Evolutionary conservation across 1,140 invertebrate genomes (phyloP).

Genomic region (Rhagoletis pomonella): DNA sequence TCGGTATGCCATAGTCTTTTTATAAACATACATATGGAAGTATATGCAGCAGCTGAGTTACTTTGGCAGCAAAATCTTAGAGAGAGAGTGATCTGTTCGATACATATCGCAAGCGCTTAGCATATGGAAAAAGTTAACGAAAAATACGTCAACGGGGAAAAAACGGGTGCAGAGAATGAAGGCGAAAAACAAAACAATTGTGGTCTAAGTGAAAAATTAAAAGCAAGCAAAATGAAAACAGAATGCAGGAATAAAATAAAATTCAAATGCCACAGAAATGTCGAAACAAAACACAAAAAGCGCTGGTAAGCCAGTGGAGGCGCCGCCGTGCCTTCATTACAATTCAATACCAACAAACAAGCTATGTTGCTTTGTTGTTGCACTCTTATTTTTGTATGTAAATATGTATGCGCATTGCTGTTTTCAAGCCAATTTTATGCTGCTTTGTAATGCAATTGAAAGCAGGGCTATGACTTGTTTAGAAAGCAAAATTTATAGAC

Average conservation of each 20-base stretch:
- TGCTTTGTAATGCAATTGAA: constrained; percentile 9
- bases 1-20: neutral
- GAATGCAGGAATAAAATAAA: neutral
- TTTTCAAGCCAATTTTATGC: constrained; percentile 5
- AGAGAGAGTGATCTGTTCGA: constrained; percentile 2
- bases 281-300: neutral
- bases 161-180: neutral
- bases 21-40: neutral
- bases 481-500: constrained; percentile 52
- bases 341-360: constrained; percentile 12
- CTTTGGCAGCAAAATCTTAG: neutral
- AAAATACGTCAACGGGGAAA: neutral
- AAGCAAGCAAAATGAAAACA: neutral
- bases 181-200: neutral
- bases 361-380: neutral
- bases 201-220: too few species aligned
- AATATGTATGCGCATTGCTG: too few species aligned
- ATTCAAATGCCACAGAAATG: neutral
- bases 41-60: neutral
- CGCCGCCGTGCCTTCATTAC: neutral
- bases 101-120: neutral
- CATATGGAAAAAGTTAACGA: too few species aligned
- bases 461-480: constrained; percentile 9
- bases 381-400: too few species aligned
- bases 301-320: neutral